Conservation (phyloP, 2,888 invertebrate species). For the Auanema freiburgensis region DNA sequence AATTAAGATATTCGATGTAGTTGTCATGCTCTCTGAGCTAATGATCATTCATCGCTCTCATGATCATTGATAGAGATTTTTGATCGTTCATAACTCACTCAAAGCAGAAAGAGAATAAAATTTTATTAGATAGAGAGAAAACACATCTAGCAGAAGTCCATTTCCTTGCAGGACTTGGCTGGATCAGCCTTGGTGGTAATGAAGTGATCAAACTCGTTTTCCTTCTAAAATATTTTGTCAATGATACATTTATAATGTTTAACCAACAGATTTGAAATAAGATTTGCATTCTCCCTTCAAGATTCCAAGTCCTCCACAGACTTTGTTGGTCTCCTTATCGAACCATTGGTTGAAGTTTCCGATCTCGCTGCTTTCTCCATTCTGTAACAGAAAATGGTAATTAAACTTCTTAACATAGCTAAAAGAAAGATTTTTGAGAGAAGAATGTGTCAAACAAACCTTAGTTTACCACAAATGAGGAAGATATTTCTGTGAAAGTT, state of each 20-base stretch:
- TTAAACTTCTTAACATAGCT: too few relatives aligned
- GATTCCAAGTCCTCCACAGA: conserved; percentile 11
- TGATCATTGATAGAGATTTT: too few relatives aligned
- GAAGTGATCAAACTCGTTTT: conserved; percentile 18
- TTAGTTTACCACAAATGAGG: too few relatives aligned
- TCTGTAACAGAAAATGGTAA: too few relatives aligned
- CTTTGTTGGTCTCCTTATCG: conserved; percentile 11
- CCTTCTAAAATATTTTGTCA: conserved; percentile 8
- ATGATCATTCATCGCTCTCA: too few relatives aligned
- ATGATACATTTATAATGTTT: background rate
- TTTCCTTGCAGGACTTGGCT: conserved; percentile 11
- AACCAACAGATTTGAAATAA: conserved; percentile 15
- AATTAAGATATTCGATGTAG: too few relatives aligned
- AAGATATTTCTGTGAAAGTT: too few relatives aligned
- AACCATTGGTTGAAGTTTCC: conserved; percentile 19
- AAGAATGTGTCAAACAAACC: too few relatives aligned
- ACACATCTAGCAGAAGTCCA: conserved; percentile 17
- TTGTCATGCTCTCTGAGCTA: too few relatives aligned
- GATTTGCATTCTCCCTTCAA: conserved; percentile 12
- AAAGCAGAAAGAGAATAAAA: background rate
- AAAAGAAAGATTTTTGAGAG: too few relatives aligned
- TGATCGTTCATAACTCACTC: too few relatives aligned
- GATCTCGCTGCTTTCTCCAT: conserved; percentile 16
- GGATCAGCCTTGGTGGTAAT: conserved; percentile 19
- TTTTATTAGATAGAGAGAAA: background rate